Conservation (phyloP, 2,797 vertebrate species). For the Myotis daubentonii region DNA sequence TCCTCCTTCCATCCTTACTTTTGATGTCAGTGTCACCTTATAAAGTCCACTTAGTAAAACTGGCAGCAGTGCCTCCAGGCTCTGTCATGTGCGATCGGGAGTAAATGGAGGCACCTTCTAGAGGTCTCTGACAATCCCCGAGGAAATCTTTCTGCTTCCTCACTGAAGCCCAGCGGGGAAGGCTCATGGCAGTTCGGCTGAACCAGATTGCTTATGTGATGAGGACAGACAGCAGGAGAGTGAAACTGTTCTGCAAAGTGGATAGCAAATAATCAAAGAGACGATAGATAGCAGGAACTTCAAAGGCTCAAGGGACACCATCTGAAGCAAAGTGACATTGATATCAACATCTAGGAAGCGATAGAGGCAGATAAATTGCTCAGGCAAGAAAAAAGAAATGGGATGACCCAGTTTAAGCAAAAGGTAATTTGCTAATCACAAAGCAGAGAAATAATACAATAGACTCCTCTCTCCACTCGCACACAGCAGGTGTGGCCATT, state of each 20-base stretch:
- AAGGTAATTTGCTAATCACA: conserved; percentile 77
- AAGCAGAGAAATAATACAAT: conserved; percentile 61
- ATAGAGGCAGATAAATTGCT: conserved; percentile 73
- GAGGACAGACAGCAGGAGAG: conserved; percentile 37
- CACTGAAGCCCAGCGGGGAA: neutral
- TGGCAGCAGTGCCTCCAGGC: conserved; percentile 3
- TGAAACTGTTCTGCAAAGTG: neutral
- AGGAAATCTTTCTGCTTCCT: conserved; percentile 61
- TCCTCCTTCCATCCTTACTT: neutral
- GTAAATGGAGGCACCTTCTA: conserved; percentile 31
- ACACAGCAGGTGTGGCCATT: conserved; percentile 54
- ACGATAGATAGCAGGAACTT: conserved; percentile 58
- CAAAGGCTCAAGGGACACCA: conserved; percentile 56
- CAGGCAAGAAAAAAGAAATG: conserved; percentile 56
- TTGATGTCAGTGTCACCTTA: conserved; percentile 20
- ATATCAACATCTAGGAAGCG: conserved; percentile 69
- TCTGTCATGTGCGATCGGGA: neutral
- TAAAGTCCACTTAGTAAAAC: conserved; percentile 21
- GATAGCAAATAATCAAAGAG: conserved; percentile 54
- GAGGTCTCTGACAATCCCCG: conserved; percentile 21
- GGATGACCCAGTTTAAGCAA: conserved; percentile 76
- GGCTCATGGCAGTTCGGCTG: conserved; percentile 7
- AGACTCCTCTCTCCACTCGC: neutral
- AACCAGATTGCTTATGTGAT: conserved; percentile 36
- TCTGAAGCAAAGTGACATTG: conserved; percentile 65